Evolutionary conservation across 2,888 invertebrate genomes (phyloP).

Genomic region (Nemoura dubitans): DNA sequence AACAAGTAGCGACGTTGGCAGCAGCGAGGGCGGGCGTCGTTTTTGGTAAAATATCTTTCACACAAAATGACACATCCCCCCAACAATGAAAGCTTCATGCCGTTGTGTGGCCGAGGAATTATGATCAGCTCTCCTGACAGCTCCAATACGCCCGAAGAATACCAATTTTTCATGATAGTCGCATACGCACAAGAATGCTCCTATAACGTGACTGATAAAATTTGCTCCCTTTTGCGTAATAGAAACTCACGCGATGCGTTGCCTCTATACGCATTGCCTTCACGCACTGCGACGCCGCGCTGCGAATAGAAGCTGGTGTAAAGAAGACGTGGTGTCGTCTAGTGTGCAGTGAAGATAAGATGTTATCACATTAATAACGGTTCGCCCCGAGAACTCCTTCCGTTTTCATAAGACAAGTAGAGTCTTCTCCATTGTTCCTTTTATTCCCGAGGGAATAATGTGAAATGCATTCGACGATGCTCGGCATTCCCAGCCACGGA

Average conservation of each 20-base stretch:
- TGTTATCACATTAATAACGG: conserved; percentile 44
- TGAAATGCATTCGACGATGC: background rate
- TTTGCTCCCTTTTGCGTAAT: background rate
- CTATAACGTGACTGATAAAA: background rate
- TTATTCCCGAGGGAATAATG: conserved; percentile 23
- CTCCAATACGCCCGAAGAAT: background rate
- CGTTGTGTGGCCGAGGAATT: background rate
- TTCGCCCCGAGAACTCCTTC: conserved; percentile 30
- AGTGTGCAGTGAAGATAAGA: conserved; percentile 44
- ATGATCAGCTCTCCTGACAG: background rate
- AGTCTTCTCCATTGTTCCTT: conserved; percentile 21
- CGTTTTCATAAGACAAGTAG: conserved; percentile 18
- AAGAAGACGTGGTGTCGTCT: background rate
- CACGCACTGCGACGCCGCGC: background rate
- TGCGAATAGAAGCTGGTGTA: background rate
- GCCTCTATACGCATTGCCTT: background rate
- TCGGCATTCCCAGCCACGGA: background rate
- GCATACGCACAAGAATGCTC: background rate
- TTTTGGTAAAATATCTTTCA: background rate
- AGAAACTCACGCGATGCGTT: background rate
- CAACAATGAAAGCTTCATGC: background rate
- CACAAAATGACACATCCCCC: background rate
- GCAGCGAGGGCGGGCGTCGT: background rate
- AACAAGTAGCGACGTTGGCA: background rate
- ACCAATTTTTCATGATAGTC: background rate